Base-by-base conservation (phyloP, 2,888 invertebrate genomes). In the Danaus chrysippus region DNA sequence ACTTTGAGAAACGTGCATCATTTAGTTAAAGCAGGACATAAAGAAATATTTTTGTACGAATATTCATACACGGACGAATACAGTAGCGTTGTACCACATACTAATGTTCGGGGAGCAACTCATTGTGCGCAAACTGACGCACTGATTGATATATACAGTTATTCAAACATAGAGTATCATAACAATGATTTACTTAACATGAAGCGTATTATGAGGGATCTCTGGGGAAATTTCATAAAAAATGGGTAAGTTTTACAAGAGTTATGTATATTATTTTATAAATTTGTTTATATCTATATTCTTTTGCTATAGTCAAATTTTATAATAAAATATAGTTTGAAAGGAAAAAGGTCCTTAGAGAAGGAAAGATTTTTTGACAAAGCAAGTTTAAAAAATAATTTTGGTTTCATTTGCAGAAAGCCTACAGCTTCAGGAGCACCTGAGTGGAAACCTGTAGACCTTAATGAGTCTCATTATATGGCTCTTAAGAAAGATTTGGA, bases 31-130 rank as follows among this genome's bases (percentile, higher is more conserved):
- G 73, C 74, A 23, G 79, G 82, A 1, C 72, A 82, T 62, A 62
- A 80, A 59, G 65, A 77, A 62, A 68, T 83, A 34, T 83, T 78
- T 70, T 67, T 84, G 54, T 84, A 83, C 61, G 74, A 79, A 63
- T 84, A 76, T 67, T 72, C 75, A 1, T 84, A 76, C 65, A 72
- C 73, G 8, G 76, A 79, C 49, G 71, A 77, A 0, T 63, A 71
- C 41, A 61, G 68, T 12, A 73, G 75, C 0, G 13, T 67, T 0
- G 69, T 78, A 6, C 76, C 74, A 3, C 17, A 75, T 12, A 76
- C 76, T 11, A 67, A 73, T 1, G 54, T 49, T 11, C 49, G 49
- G 9, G 49, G 49, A 49, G 17, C 49, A 17, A 17, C 17, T 2
- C 1, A 34, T 1, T 78, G 76, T 49, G 49, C 9, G 2, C 49